Evolutionary conservation across 2,797 vertebrate genomes (phyloP).

Genomic region (Eidolon dupreanum): DNA sequence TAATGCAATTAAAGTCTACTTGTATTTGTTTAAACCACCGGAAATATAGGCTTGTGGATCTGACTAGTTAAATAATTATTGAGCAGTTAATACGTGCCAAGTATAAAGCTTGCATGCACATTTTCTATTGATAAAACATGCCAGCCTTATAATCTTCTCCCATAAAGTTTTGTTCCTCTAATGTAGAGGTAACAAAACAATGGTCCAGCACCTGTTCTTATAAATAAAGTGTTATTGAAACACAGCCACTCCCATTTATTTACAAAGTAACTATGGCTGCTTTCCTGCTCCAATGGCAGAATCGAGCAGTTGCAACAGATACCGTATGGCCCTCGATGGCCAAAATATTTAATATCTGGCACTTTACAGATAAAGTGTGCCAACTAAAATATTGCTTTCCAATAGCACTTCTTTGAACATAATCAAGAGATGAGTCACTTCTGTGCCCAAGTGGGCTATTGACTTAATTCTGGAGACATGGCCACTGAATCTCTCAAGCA

Average conservation of each 20-base stretch:
- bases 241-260: not conserved
- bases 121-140: not conserved
- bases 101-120: not conserved
- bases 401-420: not conserved
- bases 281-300: not conserved
- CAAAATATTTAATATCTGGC: constrained; percentile 39
- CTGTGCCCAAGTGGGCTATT: not conserved
- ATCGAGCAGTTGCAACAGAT: not conserved
- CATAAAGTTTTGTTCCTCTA: not conserved
- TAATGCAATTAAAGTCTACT: not conserved
- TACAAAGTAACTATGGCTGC: not conserved
- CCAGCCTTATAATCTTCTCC: not conserved
- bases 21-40: constrained; percentile 35
- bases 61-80: constrained; percentile 1
- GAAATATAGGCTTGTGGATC: not conserved
- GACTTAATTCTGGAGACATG: not conserved
- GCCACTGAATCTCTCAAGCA: not conserved
- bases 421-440: not conserved
- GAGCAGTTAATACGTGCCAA: not conserved
- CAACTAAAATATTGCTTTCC: not conserved
- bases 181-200: not conserved
- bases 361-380: not conserved
- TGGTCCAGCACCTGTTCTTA: not conserved
- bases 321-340: not conserved
- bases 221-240: constrained; percentile 17